These are phyloP conservation scores for Tragelaphus buxtoni DNA, from an alignment of 2,113 vertebrate species.

Conservation along the genomic window DNA sequence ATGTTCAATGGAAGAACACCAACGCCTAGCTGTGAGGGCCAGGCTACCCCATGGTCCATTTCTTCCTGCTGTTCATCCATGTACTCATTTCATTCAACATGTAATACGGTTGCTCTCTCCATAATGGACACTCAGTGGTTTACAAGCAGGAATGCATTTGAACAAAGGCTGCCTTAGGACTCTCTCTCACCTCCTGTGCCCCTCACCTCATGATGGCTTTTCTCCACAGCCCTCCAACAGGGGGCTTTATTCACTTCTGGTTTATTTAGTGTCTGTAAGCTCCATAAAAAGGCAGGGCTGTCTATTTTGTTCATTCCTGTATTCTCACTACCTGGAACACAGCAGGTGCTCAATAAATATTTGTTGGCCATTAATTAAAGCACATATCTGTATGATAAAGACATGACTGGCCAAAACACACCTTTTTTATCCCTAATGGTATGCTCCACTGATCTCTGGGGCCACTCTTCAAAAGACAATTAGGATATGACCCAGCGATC, in stretches of 20 bases:
- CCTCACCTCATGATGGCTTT: background rate
- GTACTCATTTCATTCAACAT: fast-evolving
- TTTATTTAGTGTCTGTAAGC: background rate
- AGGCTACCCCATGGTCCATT: no score
- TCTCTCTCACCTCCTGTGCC: background rate
- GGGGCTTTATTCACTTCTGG: background rate
- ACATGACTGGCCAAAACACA: background rate
- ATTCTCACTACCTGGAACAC: background rate
- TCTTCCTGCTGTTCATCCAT: background rate
- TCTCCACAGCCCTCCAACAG: background rate
- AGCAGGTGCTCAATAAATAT: background rate
- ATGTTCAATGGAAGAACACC: background rate
- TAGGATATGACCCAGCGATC: background rate
- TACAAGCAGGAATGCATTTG: background rate
- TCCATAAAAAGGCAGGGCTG: background rate
- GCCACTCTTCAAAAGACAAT: background rate
- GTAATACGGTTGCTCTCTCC: fast-evolving
- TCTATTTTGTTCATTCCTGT: background rate
- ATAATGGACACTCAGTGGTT: background rate
- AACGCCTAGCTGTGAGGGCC: background rate
- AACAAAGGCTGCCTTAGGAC: background rate
- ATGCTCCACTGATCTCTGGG: background rate
- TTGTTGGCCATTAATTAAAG: background rate
- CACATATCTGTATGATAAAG: background rate
- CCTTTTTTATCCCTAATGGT: background rate